Conservation (phyloP, 2,797 vertebrate genomes). For the Enteromius treurensis region DNA sequence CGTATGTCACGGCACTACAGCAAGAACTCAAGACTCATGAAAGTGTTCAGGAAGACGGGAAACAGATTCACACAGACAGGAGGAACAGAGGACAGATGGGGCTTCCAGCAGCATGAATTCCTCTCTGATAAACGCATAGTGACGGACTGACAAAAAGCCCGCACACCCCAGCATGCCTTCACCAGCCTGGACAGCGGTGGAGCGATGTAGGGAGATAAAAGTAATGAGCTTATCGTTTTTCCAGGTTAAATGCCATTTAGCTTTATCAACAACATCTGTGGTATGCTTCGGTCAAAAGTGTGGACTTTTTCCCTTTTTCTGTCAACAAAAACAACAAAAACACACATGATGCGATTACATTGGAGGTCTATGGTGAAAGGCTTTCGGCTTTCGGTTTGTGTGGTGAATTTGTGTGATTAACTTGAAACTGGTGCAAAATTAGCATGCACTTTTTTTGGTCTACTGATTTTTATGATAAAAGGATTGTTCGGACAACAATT, state of each 20-base stretch:
- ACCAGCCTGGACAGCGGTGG: conserved; percentile 50
- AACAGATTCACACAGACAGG: conserved; percentile 52
- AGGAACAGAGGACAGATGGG: conserved; percentile 43
- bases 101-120: conserved; percentile 35
- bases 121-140: conserved; percentile 41
- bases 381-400: not conserved
- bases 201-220: not conserved
- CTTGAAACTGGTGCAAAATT: not conserved
- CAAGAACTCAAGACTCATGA: not conserved
- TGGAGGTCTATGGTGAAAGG: not conserved
- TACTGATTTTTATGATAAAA: not conserved
- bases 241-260: not conserved
- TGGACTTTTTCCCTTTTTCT: not conserved
- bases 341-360: not conserved
- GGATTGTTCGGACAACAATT: not conserved
- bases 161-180: conserved; percentile 35
- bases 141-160: conserved; percentile 50
- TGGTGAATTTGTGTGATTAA: not conserved
- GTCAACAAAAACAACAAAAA: not conserved
- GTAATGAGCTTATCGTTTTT: not conserved
- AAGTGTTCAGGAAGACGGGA: conserved; percentile 28
- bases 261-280: not conserved
- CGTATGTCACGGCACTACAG: not conserved
- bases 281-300: not conserved
- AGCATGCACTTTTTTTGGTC: no score